A percentile compares a stretch with the other conserved stretches of the same genome.
phyloP scores from a whole-genome alignment of 2,797 vertebrate species.

The Austrolebias charrua region DNA sequence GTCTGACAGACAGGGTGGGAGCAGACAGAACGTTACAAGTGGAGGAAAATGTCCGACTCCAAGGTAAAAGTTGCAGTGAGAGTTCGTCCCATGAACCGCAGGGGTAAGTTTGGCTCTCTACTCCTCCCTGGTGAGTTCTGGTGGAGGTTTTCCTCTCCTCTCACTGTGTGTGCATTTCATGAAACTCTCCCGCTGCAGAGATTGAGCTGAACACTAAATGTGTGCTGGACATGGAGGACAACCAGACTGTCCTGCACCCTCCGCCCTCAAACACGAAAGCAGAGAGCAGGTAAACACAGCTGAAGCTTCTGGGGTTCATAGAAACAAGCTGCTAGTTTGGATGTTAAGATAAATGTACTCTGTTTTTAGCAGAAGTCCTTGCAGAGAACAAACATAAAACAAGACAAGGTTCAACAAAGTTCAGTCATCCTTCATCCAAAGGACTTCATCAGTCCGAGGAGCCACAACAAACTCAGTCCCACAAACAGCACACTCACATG shows the following conservation, averaged over 20 bases:
- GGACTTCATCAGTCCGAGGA: no score
- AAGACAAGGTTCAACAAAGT: no score
- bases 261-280: conserved; percentile 90
- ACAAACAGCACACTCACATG: no score
- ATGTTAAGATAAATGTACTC: background rate
- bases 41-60: conserved; percentile 92
- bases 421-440: no score
- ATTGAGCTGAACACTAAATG: conserved; percentile 97
- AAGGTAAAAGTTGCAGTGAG: conserved; percentile 98
- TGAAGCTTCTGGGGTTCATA: conserved; percentile 1
- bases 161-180: no score
- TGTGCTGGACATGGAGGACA: conserved; percentile 98
- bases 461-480: no score
- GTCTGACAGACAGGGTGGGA: conserved; percentile 60
- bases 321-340: conserved; percentile 1
- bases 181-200: conserved; percentile 83
- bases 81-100: conserved; percentile 96
- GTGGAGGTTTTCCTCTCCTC: no score
- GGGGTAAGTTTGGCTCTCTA: conserved; percentile 81
- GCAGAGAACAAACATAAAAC: no score
- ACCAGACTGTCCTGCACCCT: conserved; percentile 93
- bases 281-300: conserved; percentile 88
- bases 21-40: conserved; percentile 53
- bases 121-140: conserved; percentile 34
- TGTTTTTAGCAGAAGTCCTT: no score